Conservation (phyloP, 2,888 invertebrate genomes). For the Protonemura montana region DNA sequence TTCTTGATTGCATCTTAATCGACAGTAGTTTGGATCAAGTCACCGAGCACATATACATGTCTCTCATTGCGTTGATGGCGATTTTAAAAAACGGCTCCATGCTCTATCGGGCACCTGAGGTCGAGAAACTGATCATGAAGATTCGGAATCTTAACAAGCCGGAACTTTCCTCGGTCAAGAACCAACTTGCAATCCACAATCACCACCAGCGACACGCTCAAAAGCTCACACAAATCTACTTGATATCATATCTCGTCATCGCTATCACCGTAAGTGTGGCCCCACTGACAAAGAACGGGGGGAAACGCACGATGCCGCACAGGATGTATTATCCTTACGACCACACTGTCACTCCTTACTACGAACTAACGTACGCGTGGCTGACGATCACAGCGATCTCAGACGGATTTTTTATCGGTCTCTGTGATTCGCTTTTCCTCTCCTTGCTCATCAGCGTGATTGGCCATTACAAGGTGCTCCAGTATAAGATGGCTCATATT, state of each 20-base stretch:
- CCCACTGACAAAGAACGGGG: background rate
- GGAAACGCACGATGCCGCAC: background rate
- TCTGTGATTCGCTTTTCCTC: conserved; percentile 5
- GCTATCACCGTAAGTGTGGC: background rate
- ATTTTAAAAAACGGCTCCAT: background rate
- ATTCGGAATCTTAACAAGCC: background rate
- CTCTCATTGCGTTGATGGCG: background rate
- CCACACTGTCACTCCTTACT: background rate
- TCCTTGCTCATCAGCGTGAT: background rate
- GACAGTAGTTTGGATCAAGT: background rate
- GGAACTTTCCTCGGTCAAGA: background rate
- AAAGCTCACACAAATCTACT: background rate
- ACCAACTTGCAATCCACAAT: background rate
- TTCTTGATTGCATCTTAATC: background rate
- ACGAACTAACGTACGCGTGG: conserved; percentile 10
- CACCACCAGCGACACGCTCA: background rate
- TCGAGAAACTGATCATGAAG: background rate
- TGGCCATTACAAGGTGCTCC: background rate
- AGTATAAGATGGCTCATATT: conserved; percentile 14
- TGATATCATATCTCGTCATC: background rate
- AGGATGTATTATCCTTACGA: background rate
- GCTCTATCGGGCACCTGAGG: background rate
- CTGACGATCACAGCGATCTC: background rate
- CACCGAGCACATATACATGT: background rate
- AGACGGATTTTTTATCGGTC: background rate